Evolutionary conservation across 2,797 vertebrate genomes (phyloP), one percentile per base, ranked within the genome.

Genomic region (Vipera ursinii): DNA sequence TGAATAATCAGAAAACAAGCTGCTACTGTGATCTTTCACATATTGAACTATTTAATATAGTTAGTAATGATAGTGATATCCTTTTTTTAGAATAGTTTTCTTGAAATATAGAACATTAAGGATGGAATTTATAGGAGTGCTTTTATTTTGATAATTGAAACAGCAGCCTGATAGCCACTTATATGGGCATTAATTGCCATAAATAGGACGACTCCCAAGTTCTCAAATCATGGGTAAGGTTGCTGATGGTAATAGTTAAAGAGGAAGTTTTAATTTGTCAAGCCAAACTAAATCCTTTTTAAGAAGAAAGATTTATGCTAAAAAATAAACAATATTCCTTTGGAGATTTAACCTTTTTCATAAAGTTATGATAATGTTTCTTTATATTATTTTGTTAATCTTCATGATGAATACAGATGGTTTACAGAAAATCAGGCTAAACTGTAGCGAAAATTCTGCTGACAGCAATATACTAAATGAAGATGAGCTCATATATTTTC

Each of bases 361-460:
- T 28, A 38, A 13, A n/a, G 38, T 73, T 73, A 73, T 59, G 22
- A 15, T 51, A 28, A 65, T 15, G 2, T 55, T 17, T 60, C 24
- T 85, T 28, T 92, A 12, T 92, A 20, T 82, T 94, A 95, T 96
- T n/a, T 26, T 53, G 8, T n/a, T 93, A 0, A 90, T 96, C 0
- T 96, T 69, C 97, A 93, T 97, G 89, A 93, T 96, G 96, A 86
- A 93, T 97, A 78, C 94, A 99, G 99, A 98, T 96, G 99, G 97
- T 95, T 97, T 99, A 96, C 98, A 98, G 93, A 98, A 98, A 97
- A 99, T 99, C 98, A 98, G 98, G 86, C 95, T 99, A 73, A 98
- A 97, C 94, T 99, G 99, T 93, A 96, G 98, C 59, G 98, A 98
- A 61, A 97, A 97, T 63, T 98, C 98, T 87, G 91, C 96, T 95